Evolutionary conservation across 2,113 vertebrate genomes (phyloP).

Genomic region (Myiozetetes cayanensis): DNA sequence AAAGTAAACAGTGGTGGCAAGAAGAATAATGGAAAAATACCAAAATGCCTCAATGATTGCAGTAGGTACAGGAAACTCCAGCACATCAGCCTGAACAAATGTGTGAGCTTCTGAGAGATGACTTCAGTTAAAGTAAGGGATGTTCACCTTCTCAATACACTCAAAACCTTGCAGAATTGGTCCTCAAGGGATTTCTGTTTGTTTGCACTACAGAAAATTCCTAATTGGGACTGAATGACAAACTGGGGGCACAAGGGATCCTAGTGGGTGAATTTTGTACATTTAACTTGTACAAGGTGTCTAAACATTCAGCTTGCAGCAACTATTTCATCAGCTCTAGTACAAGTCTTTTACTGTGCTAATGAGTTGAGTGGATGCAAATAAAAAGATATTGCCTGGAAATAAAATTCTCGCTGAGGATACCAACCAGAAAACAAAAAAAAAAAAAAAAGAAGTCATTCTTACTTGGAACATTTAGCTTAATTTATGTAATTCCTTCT

Average conservation of each 20-base stretch:
- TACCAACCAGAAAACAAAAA: background rate
- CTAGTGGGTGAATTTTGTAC: background rate
- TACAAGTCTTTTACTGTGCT: background rate
- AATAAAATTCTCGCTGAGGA: background rate
- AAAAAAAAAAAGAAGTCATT: background rate
- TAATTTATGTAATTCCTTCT: background rate
- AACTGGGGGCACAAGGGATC: background rate
- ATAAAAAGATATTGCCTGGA: background rate
- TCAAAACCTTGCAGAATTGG: background rate
- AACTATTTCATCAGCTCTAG: conserved; percentile 25
- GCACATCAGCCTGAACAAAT: background rate
- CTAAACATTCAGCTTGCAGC: conserved; percentile 8
- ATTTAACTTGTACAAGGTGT: background rate
- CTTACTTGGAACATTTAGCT: background rate
- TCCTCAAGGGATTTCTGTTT: background rate
- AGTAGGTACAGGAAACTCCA: background rate
- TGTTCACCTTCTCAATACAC: rapidly evolving
- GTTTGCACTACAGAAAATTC: background rate
- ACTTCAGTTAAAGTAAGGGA: background rate
- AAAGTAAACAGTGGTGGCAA: background rate
- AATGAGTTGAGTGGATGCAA: background rate
- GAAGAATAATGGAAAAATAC: background rate
- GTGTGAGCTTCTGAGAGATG: background rate
- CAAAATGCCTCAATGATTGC: background rate
- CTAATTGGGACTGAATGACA: background rate